phyloP scores from a whole-genome alignment of 2,888 invertebrate genomes.

The Drosophila falleni region DNA sequence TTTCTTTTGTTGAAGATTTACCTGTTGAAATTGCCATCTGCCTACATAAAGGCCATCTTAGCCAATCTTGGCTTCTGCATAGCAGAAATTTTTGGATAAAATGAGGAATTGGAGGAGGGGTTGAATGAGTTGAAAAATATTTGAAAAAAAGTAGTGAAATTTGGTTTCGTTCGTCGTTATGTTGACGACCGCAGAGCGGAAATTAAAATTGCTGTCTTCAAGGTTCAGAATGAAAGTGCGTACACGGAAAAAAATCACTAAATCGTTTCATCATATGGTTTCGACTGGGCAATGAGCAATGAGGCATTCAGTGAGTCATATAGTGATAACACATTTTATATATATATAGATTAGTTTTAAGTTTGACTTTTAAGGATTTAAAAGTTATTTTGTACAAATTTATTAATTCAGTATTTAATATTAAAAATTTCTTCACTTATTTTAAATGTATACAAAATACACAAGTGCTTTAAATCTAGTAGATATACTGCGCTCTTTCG shows the following conservation, averaged over 20 bases:
- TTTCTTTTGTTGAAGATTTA: constrained; percentile 22
- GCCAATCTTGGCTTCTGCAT: constrained; percentile 1
- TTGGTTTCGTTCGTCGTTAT: constrained; percentile 32
- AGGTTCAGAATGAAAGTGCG: constrained; percentile 9
- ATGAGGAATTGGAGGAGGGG: background rate
- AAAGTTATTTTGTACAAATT: no score
- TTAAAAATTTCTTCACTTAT: no score
- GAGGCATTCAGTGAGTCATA: no score
- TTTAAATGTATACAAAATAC: background rate
- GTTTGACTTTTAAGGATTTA: no score
- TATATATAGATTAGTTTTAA: no score
- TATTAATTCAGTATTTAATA: no score
- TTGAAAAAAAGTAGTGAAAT: constrained; percentile 22
- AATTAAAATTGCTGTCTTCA: constrained; percentile 59
- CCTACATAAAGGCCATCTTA: constrained; percentile 16
- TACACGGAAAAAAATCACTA: constrained; percentile 7
- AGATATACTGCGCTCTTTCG: background rate
- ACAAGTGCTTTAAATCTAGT: no score
- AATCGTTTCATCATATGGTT: no score
- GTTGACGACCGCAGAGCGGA: constrained; percentile 57
- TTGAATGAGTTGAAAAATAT: constrained; percentile 1
- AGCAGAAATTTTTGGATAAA: constrained; percentile 16
- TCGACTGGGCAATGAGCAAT: no score
- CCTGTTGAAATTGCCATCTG: constrained; percentile 30
- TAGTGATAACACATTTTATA: no score